Base-by-base conservation (phyloP, 92 coral and sea anemone species). In the Metridium senile region DNA sequence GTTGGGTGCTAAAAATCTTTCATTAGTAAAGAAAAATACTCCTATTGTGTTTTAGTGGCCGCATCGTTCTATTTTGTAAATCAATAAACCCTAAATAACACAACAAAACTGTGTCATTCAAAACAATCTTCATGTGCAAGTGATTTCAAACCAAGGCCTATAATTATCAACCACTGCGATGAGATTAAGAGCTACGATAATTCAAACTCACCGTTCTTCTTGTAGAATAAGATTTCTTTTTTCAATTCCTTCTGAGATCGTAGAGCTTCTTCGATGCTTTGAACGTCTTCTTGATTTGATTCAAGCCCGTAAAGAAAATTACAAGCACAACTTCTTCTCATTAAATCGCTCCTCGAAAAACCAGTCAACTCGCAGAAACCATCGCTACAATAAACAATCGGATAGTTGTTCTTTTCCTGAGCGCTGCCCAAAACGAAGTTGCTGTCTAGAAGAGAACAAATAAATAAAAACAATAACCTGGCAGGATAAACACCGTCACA, bases 381-480 rank as follows among this genome's bases (percentile, higher is more conserved):
- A 85, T 87, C 92, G 66, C 97, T 95, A 70, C 98, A 95, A 73
- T 95, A 95, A 45, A 95, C 97, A 43, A 95, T 90, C 20, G 98
- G 98, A 74, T 89, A 92, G 75, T 92, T 85, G 84, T 90, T 80
- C 83, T 89, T 84, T 75, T 95, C 97, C 54, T 91, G 97, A 20
- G 98, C 98, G 70, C 98, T 89, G 3, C 98, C 98, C 62, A 95
- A 81, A 34, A 95, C 93, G 75, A 95, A 95, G 87, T 93, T 95
- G 70, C 93, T 93, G 83, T 92, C 98, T 95, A 58, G 62, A 72
- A 79, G 68, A 65, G 77, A 59, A 74, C n/a, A n/a, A 39, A 39
- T 39, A 75, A 80, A 68, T 43, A 23, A 21, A 51, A 28, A 52
- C 13, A 29, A 21, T 1, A 52, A 52, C 1, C n/a, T 31, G 23